Percentiles rank a stretch among this genome's conserved stretches.
Evolutionary conservation across 2,797 vertebrate genomes (phyloP).

Genomic region (Alectoris magna): DNA sequence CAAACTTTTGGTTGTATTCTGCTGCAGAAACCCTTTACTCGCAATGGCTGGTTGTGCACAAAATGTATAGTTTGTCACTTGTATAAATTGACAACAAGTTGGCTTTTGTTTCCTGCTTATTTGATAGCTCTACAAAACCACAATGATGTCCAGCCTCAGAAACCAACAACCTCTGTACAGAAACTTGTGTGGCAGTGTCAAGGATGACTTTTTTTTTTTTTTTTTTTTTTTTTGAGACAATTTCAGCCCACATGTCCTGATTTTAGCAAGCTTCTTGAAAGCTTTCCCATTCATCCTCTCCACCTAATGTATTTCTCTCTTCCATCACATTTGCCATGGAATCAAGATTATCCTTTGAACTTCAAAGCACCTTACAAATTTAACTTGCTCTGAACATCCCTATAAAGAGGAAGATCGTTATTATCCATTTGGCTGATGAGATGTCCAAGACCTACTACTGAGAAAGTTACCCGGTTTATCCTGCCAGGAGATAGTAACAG

Average conservation of each 20-base stretch:
- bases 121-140: background rate
- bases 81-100: background rate
- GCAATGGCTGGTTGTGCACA: background rate
- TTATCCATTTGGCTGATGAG: constrained; percentile 30
- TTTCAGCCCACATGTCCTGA: background rate
- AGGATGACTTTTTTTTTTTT: background rate
- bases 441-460: background rate
- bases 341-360: constrained; percentile 9
- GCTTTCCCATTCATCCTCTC: background rate
- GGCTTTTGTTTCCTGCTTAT: background rate
- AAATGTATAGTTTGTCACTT: background rate
- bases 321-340: background rate
- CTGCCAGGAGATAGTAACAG: constrained; percentile 34
- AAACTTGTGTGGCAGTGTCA: background rate
- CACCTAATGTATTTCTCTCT: background rate
- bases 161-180: background rate
- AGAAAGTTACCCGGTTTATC: background rate
- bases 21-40: background rate
- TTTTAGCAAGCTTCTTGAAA: background rate
- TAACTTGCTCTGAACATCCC: background rate
- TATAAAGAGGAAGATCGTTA: constrained; percentile 5
- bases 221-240: background rate
- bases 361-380: constrained; percentile 9
- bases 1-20: background rate
- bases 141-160: background rate